Evolutionary conservation across 2,888 invertebrate species (phyloP), one percentile per base, ranked within the genome.

Genomic region (Odontocolon sp.): DNA sequence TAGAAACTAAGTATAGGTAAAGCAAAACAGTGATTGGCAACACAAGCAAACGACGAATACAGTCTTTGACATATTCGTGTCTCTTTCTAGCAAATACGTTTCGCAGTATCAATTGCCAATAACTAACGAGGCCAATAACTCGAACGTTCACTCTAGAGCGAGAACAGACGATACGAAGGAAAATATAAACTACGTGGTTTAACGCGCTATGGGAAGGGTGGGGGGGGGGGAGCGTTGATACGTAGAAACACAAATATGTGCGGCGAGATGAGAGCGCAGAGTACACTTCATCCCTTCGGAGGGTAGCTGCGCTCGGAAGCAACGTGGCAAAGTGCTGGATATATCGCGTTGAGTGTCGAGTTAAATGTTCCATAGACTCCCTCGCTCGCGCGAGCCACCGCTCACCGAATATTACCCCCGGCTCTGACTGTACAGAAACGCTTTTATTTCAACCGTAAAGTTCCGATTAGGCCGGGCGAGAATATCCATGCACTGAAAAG

Each of bases 351-450:
- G 82, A 82, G 80, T 78, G 82, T 85, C 80, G 82, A 82, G 87
- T 87, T 87, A 87, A 89, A 89, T 87, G 88, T 87, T 86, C 85
- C 87, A 85, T 83, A 79, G 79, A 71, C 70, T 66, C 66, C 8
- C 59, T n/a, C n/a, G n/a, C n/a, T n/a, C n/a, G n/a, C n/a, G n/a
- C 45, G 31, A 52, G 56, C n/a, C n/a, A n/a, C n/a, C n/a, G 23
- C 45, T 28, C 77, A 75, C 70, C 79, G 81, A 84, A 83, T 83
- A 82, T 85, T 81, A 71, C 77, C 71, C 74, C 75, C 73, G 71
- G 76, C 56, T 14, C 45, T 31, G 18, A 2, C 47, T 63, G 66
- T 71, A 50, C 63, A 69, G 71, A 63, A 73, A 61, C 72, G 81
- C 69, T 83, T 83, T 83, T 83, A 84, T 83, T 81, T 52, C 68